A percentile compares a stretch with the other conserved stretches of the same genome.
Evolutionary conservation across 2,113 vertebrate species (phyloP).

Genomic region (Cercocebus atys): DNA sequence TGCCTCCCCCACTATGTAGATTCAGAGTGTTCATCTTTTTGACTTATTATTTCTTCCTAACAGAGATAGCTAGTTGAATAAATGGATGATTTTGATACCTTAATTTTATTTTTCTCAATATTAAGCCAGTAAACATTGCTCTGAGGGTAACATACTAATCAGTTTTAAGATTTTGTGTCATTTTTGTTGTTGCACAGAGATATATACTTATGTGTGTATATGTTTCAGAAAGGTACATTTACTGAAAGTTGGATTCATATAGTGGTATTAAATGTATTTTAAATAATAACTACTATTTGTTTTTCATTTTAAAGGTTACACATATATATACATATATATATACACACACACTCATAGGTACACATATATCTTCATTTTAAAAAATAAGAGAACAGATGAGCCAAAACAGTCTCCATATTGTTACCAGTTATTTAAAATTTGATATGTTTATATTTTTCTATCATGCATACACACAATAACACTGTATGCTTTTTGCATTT

Average conservation of each 20-base stretch:
- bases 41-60: not conserved
- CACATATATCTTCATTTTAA: not conserved
- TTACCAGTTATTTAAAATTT: conserved; percentile 7
- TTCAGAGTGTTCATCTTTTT: not conserved
- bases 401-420: not conserved
- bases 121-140: not conserved
- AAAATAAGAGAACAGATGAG: not conserved
- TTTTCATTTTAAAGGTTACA: not conserved
- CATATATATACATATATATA: not conserved
- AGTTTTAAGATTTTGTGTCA: not conserved
- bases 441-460: not conserved
- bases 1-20: not conserved
- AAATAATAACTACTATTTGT: not conserved
- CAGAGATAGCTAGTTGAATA: not conserved
- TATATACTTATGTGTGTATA: not conserved
- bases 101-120: not conserved
- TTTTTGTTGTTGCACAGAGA: not conserved
- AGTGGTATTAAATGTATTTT: not conserved
- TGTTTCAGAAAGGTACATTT: not conserved
- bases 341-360: not conserved
- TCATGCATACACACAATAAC: not conserved
- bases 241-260: not conserved
- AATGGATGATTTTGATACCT: not conserved
- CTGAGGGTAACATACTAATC: not conserved
- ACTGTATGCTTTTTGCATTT: not conserved